phyloP scores from a whole-genome alignment of 2,888 invertebrate species.

The Cosmia pyralina region DNA sequence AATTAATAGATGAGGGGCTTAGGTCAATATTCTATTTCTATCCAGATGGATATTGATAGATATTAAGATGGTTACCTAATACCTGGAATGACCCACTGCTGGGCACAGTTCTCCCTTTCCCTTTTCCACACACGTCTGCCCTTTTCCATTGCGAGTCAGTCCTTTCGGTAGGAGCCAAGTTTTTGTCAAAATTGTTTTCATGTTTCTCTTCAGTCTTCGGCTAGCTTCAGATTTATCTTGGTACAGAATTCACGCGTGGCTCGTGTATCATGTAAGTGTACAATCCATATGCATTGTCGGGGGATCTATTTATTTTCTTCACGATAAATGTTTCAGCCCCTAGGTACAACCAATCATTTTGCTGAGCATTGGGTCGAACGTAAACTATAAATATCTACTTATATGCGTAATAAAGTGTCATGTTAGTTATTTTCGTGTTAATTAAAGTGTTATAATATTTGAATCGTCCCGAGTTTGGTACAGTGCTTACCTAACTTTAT shows the following conservation, averaged over 20 bases:
- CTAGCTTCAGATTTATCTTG: constrained; percentile 40
- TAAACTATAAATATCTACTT: not conserved
- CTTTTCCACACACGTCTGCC: not conserved
- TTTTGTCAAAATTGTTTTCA: not conserved
- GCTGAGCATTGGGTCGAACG: constrained; percentile 42
- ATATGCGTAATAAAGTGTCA: not conserved
- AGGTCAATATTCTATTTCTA: not conserved
- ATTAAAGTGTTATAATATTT: not conserved
- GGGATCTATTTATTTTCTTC: constrained; percentile 73
- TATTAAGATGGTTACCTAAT: no score
- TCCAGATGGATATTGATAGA: not conserved
- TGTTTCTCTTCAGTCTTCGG: not conserved
- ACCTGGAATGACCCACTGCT: not conserved
- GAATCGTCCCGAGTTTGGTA: not conserved
- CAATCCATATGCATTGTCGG: constrained; percentile 71
- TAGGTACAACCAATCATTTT: constrained; percentile 60
- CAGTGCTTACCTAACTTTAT: not conserved
- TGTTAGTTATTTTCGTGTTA: not conserved
- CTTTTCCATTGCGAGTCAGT: not conserved
- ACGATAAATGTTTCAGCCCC: constrained; percentile 69
- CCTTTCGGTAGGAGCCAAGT: not conserved
- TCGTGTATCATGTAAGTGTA: constrained; percentile 56
- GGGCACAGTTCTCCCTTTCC: not conserved
- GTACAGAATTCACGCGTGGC: constrained; percentile 10
- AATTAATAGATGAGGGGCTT: not conserved